Evolutionary conservation across 2,888 invertebrate species (phyloP).

Genomic region (Neria commutata): DNA sequence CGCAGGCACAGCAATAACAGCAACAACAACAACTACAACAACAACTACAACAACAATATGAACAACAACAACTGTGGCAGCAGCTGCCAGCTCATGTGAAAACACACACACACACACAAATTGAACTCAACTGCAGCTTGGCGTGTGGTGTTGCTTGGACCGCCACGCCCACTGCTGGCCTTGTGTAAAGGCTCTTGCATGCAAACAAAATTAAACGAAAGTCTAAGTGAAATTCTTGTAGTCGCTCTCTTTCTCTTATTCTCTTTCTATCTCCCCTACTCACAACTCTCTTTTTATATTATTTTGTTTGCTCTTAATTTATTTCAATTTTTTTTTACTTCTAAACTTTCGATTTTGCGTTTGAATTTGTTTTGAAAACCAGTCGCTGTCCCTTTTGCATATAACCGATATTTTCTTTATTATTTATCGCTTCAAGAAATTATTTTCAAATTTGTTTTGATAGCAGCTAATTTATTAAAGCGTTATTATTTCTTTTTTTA

Average conservation of each 20-base stretch:
- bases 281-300: not conserved
- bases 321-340: not conserved
- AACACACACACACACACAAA: not conserved
- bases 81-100: not conserved
- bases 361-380: not conserved
- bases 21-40: constrained; percentile 2
- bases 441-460: no score
- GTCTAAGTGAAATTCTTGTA: not conserved
- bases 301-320: not conserved
- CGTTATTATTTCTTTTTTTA: no score
- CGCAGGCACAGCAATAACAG: not conserved
- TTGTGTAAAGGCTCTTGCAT: no score
- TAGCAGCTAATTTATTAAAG: no score
- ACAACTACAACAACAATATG: not conserved
- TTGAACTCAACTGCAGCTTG: not conserved
- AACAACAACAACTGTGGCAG: not conserved
- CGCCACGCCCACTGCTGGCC: not conserved
- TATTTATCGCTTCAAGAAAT: no score
- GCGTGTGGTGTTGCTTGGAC: no score
- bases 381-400: no score
- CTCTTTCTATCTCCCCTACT: no score
- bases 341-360: not conserved
- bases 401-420: no score
- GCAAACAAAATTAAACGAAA: not conserved
- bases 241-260: not conserved